Percentiles rank a stretch among this genome's conserved stretches.
Conservation (phyloP, 1,140 invertebrate species). For the Drosophila yakuba region DNA sequence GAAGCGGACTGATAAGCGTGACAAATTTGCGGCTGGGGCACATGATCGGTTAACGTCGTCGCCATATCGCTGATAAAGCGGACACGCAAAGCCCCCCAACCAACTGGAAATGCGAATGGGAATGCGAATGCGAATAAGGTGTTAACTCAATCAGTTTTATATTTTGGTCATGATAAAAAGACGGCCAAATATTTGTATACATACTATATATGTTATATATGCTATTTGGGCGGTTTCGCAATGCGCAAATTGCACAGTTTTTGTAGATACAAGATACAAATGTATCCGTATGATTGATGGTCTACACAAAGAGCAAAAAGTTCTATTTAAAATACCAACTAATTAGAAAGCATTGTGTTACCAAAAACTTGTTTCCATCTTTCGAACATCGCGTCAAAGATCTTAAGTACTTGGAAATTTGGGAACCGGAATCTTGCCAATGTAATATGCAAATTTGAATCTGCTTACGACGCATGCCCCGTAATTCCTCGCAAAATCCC, state of each 20-base stretch:
- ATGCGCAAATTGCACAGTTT: conserved; percentile 3
- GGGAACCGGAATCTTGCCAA: neutral
- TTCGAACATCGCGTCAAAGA: too few relatives aligned
- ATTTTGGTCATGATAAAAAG: conserved; percentile 24
- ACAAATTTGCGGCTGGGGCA: conserved; percentile 72
- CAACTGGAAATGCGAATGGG: conserved; percentile 6
- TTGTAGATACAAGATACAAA: neutral
- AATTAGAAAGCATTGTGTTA: neutral
- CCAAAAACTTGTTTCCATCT: too few relatives aligned
- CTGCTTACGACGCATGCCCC: too few relatives aligned
- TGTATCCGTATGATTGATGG: conserved; percentile 5
- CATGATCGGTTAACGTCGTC: conserved; percentile 62
- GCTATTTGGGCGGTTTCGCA: conserved; percentile 26
- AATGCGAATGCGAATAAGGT: conserved; percentile 19
- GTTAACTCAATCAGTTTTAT: conserved; percentile 49
- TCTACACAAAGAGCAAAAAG: neutral
- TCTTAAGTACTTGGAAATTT: too few relatives aligned
- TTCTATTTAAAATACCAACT: neutral
- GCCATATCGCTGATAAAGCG: conserved; percentile 49
- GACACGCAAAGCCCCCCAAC: conserved; percentile 36
- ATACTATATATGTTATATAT: neutral
- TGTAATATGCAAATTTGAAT: neutral
- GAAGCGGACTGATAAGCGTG: conserved; percentile 61
- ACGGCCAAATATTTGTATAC: conserved; percentile 26
- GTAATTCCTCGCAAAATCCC: neutral